A percentile compares a stretch with the other conserved stretches of the same genome.
Conservation (phyloP, 2,888 invertebrate species). For the Ischnus inquisitorius region DNA sequence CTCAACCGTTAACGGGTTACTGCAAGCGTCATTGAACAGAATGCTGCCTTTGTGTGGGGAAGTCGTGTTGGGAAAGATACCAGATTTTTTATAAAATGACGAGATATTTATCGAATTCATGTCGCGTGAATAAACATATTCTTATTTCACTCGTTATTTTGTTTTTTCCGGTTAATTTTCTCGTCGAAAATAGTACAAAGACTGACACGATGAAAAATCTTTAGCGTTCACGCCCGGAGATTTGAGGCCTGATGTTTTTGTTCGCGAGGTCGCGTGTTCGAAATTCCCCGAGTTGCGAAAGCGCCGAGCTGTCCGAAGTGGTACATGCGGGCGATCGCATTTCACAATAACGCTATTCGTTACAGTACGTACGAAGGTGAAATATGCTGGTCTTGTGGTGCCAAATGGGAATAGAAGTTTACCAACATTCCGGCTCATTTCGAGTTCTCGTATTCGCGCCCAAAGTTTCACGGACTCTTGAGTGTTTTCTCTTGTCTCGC, state of each 20-base stretch:
- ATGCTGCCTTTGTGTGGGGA: too few species aligned
- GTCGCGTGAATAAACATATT: background rate
- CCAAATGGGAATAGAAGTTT: conserved; percentile 23
- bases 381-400: background rate
- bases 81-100: too few species aligned
- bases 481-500: conserved; percentile 36
- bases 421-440: background rate
- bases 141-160: background rate
- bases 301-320: background rate
- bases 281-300: conserved; percentile 2
- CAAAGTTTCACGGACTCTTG: conserved; percentile 25
- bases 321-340: background rate
- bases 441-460: background rate
- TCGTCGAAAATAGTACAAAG: conserved; percentile 11
- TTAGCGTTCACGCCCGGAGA: background rate
- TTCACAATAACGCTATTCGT: background rate
- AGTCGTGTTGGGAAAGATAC: too few species aligned
- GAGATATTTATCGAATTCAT: too few species aligned
- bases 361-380: background rate
- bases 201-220: conserved; percentile 9
- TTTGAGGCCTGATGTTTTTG: background rate
- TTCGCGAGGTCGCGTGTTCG: background rate
- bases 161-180: background rate
- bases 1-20: too few species aligned
- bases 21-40: too few species aligned